These are phyloP conservation scores for Aphrophora alni DNA, from an alignment of 2,888 invertebrate species.

Conservation along the genomic window DNA sequence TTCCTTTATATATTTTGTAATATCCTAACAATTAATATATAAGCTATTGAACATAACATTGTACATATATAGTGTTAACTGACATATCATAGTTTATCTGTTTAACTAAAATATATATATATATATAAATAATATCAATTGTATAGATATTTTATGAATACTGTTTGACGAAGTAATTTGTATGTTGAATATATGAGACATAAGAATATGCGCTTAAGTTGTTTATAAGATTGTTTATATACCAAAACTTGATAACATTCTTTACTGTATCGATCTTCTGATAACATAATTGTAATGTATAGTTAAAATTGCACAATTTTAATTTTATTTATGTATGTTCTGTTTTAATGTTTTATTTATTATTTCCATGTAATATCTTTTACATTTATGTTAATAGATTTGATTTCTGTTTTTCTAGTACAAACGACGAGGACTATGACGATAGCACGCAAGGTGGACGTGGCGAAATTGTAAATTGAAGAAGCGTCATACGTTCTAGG, in stretches of 20 bases:
- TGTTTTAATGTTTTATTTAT: not conserved
- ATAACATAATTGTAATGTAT: not conserved
- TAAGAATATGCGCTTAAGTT: not conserved
- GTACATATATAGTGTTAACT: not conserved
- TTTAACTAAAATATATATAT: not conserved
- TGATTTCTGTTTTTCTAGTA: not conserved
- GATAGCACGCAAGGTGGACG: not conserved
- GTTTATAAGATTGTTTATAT: not conserved
- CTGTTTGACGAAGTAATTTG: not conserved
- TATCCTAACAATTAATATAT: too few relatives aligned
- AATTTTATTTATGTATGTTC: not conserved
- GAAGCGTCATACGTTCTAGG: not conserved
- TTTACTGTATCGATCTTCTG: not conserved
- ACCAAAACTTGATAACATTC: not conserved
- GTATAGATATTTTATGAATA: not conserved
- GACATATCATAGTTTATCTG: conserved; percentile 7
- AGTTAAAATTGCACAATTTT: not conserved
- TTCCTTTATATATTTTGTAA: too few relatives aligned
- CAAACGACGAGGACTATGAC: not conserved
- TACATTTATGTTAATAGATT: not conserved
- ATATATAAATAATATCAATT: not conserved
- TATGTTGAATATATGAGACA: not conserved
- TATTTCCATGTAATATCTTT: not conserved
- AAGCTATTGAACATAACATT: not conserved
- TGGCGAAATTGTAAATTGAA: not conserved